Base-by-base conservation (phyloP, 1,140 invertebrate genomes). In the Micrasema longulum region DNA sequence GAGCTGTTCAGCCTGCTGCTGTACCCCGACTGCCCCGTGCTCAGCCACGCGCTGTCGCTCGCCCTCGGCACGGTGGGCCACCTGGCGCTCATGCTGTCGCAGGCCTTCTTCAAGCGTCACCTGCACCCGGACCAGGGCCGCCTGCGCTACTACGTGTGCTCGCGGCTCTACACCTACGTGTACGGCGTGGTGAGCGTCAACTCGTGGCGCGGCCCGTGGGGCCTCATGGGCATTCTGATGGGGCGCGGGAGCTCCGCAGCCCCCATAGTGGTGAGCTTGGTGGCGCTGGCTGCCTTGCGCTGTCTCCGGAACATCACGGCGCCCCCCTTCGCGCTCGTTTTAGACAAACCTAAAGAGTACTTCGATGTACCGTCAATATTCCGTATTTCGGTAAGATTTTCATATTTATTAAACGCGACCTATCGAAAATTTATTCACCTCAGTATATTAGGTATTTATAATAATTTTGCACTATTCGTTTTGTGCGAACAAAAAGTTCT, bases 321-420 rank as follows among this genome's bases (percentile, higher is more conserved):
- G 12, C 90, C 93, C 0, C 94, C 94, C 0, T 93, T 94, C 77
- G 87, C 91, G 3, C 86, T 95, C 1, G 89, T 87, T 26, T 88
- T 91, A 31, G 94, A 96, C 77, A 84, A 88, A 43, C 89, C 87
- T 47, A 84, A 88, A 47, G 91, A 90, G 63, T 96, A 94, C 83
- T 95, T 95, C 78, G 88, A 91, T 55, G 90, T 95, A 53, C 90
- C 91, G 2, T 95, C 93, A 18, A 92, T 94, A 89, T 95, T 94
- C 79, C 87, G 91, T 76, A 82, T 89, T 71, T 80, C 87, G 80
- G 91, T 92, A 83, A 91, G 89, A 5, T n/a, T 41, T 41, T 12
- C 6, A 41, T 41, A 12, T 41, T n/a, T n/a, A n/a, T n/a, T n/a
- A n/a, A n/a, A n/a, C n/a, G n/a, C n/a, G n/a, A n/a, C n/a, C n/a